Evolutionary conservation across 1,140 invertebrate genomes (phyloP).

Genomic region (Neomicropteryx cornuta): DNA sequence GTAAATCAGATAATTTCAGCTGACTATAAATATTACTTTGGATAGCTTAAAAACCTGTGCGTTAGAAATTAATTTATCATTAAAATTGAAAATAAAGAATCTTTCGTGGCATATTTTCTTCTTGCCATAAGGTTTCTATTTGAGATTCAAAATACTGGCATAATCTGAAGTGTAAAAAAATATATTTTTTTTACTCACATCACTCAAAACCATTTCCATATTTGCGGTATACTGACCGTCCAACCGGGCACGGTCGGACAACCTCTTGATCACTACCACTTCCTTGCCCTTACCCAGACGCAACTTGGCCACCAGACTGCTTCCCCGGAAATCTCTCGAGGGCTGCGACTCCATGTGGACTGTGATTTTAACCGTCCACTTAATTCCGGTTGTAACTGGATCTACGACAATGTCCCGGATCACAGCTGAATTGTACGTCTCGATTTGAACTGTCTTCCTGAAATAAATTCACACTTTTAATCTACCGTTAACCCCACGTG

Average conservation of each 20-base stretch:
- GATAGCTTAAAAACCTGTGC: too few relatives aligned
- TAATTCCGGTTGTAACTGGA: slow-evolving; percentile 19
- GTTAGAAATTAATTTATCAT: too few relatives aligned
- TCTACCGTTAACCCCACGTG: too few relatives aligned
- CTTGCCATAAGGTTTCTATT: too few relatives aligned
- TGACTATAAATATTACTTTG: too few relatives aligned
- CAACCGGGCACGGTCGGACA: slow-evolving; percentile 15
- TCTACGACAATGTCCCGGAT: slow-evolving; percentile 41
- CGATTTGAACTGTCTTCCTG: slow-evolving; percentile 41
- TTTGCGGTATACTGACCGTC: slow-evolving; percentile 23
- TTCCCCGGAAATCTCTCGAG: slow-evolving; percentile 16
- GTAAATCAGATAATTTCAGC: too few relatives aligned
- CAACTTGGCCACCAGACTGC: slow-evolving; percentile 17
- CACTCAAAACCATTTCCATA: slow-evolving; percentile 22
- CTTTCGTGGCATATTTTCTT: too few relatives aligned
- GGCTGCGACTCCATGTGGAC: slow-evolving; percentile 40
- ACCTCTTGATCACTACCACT: slow-evolving; percentile 16
- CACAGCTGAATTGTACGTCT: slow-evolving; percentile 41
- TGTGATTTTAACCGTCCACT: slow-evolving; percentile 37
- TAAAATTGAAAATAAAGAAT: too few relatives aligned
- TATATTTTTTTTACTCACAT: too few relatives aligned
- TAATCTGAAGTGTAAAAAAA: too few relatives aligned
- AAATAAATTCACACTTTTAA: too few relatives aligned
- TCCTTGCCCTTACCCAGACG: slow-evolving; percentile 20
- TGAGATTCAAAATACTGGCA: too few relatives aligned